Base-by-base conservation (phyloP, 2,797 vertebrate genomes). In the Gadopsis bispinosus region DNA sequence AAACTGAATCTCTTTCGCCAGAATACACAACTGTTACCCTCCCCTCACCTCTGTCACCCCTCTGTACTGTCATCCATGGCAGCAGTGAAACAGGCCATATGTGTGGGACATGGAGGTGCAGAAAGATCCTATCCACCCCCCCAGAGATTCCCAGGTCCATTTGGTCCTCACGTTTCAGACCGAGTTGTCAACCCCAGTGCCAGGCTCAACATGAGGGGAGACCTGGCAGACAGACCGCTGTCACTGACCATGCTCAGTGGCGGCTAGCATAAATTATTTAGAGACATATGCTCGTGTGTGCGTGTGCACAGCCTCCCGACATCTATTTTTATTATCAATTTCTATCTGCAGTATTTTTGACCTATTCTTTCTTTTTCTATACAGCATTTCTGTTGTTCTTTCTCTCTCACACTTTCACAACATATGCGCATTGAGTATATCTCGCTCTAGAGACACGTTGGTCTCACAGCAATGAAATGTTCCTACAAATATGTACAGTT, bases 91-190 rank as follows among this genome's bases (percentile, higher is more conserved):
- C 72, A 67, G 86, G 69, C 80, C 84, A 91, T 81, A 91, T 91
- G 87, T 92, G 59, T 55, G 39, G 84, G 78, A 83, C 86, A 77
- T 4, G 19, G 87, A 91, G 88, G 88, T 88, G 93, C 76, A 85
- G 92, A 91, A 69, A 79, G 93, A 94, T 87, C 79, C 83, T 80
- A 67, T 78, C 88, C 90, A 89, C 88, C 81, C 56, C 77, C 81
- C 72, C 5, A 39, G 84, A 85, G 87, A 89, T 53, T 58, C 76
- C 64, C 50, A 69, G 72, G 71, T 81, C 79, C 79, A 82, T 87
- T 92, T 81, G 79, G 88, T 83, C 79, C 81, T 87, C 69, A 77
- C 83, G 79, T 89, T 85, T 89, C 87, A 86, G 81, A 61, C 22
- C 7, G 2, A 41, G 50, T 88, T 77, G 71, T 84, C 84, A 81